A percentile compares a stretch with the other conserved stretches of the same genome.
Conservation (phyloP, 2,113 vertebrate genomes). For the Neolamprologus variostigma region DNA sequence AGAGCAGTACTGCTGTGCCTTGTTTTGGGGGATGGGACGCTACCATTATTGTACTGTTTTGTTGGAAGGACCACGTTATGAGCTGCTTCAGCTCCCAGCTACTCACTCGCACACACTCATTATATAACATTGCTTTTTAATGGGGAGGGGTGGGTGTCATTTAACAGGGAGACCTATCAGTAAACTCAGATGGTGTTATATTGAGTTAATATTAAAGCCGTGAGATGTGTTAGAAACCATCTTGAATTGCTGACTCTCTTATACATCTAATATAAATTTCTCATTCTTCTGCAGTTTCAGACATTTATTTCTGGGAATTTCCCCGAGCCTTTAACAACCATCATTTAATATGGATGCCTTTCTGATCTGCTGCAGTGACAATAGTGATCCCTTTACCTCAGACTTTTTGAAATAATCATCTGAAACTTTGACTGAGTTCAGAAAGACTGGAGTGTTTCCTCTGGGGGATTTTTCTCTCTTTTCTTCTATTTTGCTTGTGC, state of each 20-base stretch:
- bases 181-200: background rate
- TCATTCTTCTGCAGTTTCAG: background rate
- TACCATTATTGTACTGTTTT: conserved; percentile 40
- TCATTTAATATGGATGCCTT: conserved; percentile 10
- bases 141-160: background rate
- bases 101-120: background rate
- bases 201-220: background rate
- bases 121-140: background rate
- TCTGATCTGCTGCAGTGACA: background rate
- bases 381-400: conserved; percentile 14
- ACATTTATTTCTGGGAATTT: background rate
- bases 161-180: background rate
- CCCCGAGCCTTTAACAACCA: background rate
- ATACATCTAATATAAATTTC: background rate
- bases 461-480: background rate
- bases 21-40: conserved; percentile 57
- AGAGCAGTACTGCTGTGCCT: conserved; percentile 35
- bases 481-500: background rate
- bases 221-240: background rate
- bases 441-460: background rate
- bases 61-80: conserved; percentile 1
- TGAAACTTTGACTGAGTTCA: conserved; percentile 10
- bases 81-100: background rate
- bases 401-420: conserved; percentile 37
- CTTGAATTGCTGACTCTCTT: background rate